Evolutionary conservation across 2,888 invertebrate genomes (phyloP), one percentile per base, ranked within the genome.

Genomic region (Oligia strigilis): DNA sequence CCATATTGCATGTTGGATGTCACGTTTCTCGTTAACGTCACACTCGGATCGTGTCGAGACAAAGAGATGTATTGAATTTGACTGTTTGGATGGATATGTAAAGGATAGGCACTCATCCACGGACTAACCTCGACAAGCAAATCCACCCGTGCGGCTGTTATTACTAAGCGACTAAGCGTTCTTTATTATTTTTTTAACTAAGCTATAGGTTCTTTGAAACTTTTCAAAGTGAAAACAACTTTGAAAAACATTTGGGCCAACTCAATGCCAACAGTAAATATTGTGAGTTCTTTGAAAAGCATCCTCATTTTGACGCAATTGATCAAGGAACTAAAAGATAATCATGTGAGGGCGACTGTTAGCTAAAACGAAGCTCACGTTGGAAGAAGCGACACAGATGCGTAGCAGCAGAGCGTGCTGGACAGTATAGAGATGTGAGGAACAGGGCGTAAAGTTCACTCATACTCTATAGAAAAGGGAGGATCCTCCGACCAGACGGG

Each of bases 11-110:
- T 79, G 84, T 77, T 78, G 19, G 70, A 74, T 77, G 84, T 88
- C 87, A 87, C 87, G 87, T 87, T 88, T 88, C 87, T 84, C 87
- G 78, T 80, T 81, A 83, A 81, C 74, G 82, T 83, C 88, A 86
- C 67, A 80, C 60, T 87, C 55, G 77, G 85, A 76, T 83, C 80
- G 80, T 85, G 80, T 87, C 80, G 74, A 78, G 76, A 85, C 88
- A 86, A 85, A 82, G 80, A 78, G 69, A 76, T 75, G 17, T 64
- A 72, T 84, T 64, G 75, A 83, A 87, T 85, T 79, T 75, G 75
- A 66, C 49, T 55, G n/a, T 72, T 72, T 76, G 65, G 17, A 67
- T 55, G 5, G 3, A 23, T 71, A 14, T 36, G 23, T 70, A 14
- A 40, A 40, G 17, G 11, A 55, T 55, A 14, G 36, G 36, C 70